Base-by-base conservation (phyloP, 2,888 invertebrate genomes). In the Leptinotarsa juncta region DNA sequence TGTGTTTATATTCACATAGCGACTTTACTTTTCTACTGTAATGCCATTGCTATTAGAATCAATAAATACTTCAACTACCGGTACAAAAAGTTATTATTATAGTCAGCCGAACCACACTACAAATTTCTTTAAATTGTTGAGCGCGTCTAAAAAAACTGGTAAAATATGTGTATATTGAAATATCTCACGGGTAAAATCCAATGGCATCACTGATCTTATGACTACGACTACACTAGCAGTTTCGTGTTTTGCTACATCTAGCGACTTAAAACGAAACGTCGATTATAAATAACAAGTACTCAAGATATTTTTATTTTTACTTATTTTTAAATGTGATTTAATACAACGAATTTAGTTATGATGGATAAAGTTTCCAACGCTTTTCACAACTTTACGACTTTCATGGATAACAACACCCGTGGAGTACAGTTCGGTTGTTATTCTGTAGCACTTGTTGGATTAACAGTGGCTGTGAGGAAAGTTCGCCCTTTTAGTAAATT, bases 371-470 rank as follows among this genome's bases (percentile, higher is more conserved):
- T 85, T 60, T 80, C 79, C 18, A 81, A 82, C 70, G 74, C 83
- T 48, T 84, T 87, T 67, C 82, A 83, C 69, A 81, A 83, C 72
- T 84, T 86, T 77, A 82, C 84, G 50, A 81, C 84, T 79, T 71
- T 86, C 32, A 84, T 88, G 84, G 86, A 88, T 26, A 84, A 84
- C 77, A 85, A 88, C 81, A 88, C 83, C 67, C 82, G 85, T 75
- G 88, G 88, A 16, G 86, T 87, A 20, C 86, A 90, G 89, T 85
- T 90, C 76, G 85, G 89, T n/a, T 88, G 90, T 65, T 91, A 91
- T 84, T 90, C 90, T 5, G 84, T 91, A 50, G 90, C 90, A 55
- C 82, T 90, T 53, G 80, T 88, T 67, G 89, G 90, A 55, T 83
- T 91, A 26, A 83, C 89, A 10, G 82, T 89, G 66, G 90, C 91